Conservation (phyloP, 1,140 invertebrate genomes). For the Gerris buenoi region DNA sequence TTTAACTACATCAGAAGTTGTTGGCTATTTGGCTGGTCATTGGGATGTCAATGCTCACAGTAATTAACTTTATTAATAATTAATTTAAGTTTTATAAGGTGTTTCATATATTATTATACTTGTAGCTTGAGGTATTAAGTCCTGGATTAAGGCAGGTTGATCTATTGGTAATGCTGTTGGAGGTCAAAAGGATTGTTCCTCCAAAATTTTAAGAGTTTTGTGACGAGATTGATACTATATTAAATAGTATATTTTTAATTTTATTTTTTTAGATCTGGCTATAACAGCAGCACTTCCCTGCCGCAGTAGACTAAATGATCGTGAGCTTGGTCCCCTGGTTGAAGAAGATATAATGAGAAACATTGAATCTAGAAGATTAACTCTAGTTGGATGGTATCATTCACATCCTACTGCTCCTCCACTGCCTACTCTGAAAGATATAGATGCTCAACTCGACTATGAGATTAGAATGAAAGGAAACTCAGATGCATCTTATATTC, state of each 20-base stretch:
- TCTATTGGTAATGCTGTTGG: too few species aligned
- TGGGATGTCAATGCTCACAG: constrained; percentile 91
- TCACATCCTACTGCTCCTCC: constrained; percentile 81
- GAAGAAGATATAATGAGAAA: constrained; percentile 65
- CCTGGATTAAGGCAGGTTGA: too few species aligned
- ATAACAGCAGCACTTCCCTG: constrained; percentile 83
- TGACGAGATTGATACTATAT: too few species aligned
- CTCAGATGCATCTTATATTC: constrained; percentile 75
- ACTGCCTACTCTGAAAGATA: constrained; percentile 75
- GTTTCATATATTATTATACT: too few species aligned
- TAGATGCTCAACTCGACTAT: constrained; percentile 84
- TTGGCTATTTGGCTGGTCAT: constrained; percentile 81
- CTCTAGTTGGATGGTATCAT: constrained; percentile 88
- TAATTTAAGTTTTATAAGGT: too few species aligned
- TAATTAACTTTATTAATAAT: too few species aligned
- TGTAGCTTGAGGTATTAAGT: too few species aligned
- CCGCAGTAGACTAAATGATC: constrained; percentile 61
- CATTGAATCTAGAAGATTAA: constrained; percentile 64
- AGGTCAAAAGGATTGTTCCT: too few species aligned
- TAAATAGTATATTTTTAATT: too few species aligned
- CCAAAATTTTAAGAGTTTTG: too few species aligned
- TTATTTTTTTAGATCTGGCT: constrained; percentile 49
- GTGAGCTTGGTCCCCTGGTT: constrained; percentile 49
- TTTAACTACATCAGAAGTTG: constrained; percentile 77
- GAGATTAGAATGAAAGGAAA: constrained; percentile 86